Evolutionary conservation across 1,140 invertebrate genomes (phyloP).

Genomic region (Solen grandis): DNA sequence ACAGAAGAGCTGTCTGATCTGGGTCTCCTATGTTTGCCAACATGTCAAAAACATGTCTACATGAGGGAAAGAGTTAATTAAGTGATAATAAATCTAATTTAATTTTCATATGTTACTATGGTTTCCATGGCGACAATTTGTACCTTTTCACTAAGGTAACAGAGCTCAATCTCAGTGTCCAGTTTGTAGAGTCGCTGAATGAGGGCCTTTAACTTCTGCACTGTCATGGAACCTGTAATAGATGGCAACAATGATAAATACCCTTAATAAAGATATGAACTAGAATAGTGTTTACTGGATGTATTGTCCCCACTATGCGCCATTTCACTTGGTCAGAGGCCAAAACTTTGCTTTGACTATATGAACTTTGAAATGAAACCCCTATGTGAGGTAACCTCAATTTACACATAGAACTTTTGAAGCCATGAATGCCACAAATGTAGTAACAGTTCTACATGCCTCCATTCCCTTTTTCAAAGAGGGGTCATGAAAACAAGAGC

Average conservation of each 20-base stretch:
- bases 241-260: slow-evolving; percentile 76
- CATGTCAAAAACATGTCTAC: too few relatives aligned
- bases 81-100: too few relatives aligned
- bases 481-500: too few relatives aligned
- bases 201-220: slow-evolving; percentile 90
- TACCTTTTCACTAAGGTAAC: slow-evolving; percentile 83
- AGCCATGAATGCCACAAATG: too few relatives aligned
- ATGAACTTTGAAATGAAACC: not conserved
- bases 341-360: not conserved
- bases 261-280: not conserved
- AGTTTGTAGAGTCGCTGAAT: slow-evolving; percentile 87
- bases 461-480: too few relatives aligned
- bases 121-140: too few relatives aligned
- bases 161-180: slow-evolving; percentile 82
- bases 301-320: too few relatives aligned
- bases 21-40: too few relatives aligned
- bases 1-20: too few relatives aligned
- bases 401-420: not conserved
- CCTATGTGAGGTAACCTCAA: not conserved
- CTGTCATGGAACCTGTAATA: slow-evolving; percentile 87
- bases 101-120: too few relatives aligned
- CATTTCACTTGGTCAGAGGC: not conserved
- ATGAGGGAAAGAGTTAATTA: too few relatives aligned
- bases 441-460: too few relatives aligned
- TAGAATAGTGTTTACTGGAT: slow-evolving; percentile 81